phyloP scores from a whole-genome alignment of 2,797 vertebrate species.

The Sternarchorhynchus goeldii region DNA sequence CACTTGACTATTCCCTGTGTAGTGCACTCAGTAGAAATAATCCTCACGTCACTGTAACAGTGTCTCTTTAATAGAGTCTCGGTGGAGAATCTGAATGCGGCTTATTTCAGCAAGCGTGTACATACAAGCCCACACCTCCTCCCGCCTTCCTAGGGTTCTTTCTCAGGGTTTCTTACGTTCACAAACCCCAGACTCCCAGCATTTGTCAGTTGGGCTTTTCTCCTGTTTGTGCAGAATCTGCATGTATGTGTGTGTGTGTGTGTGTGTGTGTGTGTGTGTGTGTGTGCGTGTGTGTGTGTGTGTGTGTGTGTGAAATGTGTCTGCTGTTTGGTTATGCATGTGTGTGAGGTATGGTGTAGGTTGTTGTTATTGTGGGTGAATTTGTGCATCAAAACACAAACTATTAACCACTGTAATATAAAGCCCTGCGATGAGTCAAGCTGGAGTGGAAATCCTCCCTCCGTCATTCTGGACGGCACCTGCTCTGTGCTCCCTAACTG shows the following conservation, averaged over 20 bases:
- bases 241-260: background rate
- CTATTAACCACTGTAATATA: background rate
- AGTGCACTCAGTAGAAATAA: background rate
- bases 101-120: background rate
- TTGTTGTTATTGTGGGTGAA: background rate
- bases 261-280: constrained; percentile 15
- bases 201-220: constrained; percentile 39
- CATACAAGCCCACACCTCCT: background rate
- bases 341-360: background rate
- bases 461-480: background rate
- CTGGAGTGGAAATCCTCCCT: background rate
- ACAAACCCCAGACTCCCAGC: constrained; percentile 28
- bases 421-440: background rate
- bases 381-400: background rate
- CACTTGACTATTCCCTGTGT: background rate
- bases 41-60: background rate
- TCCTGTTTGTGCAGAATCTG: constrained; percentile 29
- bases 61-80: constrained; percentile 13
- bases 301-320: background rate
- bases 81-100: background rate
- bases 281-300: background rate
- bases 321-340: background rate
- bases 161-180: constrained; percentile 27
- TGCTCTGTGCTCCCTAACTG: background rate
- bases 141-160: background rate